Evolutionary conservation across 2,113 vertebrate species (phyloP).

Genomic region (Dermatemys mawii): DNA sequence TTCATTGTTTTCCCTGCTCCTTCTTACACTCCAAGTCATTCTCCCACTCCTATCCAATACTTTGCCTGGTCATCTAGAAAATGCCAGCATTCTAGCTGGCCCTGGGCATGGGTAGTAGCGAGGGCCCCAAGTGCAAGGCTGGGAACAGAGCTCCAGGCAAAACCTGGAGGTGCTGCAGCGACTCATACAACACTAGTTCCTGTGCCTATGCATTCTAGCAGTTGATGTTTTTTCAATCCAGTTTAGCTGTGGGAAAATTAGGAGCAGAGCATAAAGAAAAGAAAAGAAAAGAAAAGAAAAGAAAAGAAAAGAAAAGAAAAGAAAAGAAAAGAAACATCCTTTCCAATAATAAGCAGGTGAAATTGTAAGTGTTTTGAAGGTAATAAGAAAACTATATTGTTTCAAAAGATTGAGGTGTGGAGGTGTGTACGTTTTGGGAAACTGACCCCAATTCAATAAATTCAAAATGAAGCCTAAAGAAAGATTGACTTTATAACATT

Average conservation of each 20-base stretch:
- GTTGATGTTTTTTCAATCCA: background rate
- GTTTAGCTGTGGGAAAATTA: background rate
- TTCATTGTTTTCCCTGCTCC: too few relatives aligned
- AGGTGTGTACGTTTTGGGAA: background rate
- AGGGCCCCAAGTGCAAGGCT: fast-evolving
- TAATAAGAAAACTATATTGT: background rate
- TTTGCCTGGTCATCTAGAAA: background rate
- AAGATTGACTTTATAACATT: background rate
- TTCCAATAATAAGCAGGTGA: background rate
- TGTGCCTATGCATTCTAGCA: background rate
- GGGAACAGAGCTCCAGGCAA: too few relatives aligned
- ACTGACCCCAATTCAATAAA: background rate
- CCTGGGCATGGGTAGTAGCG: too few relatives aligned
- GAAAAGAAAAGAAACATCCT: background rate
- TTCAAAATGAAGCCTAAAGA: background rate
- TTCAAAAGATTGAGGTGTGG: background rate
- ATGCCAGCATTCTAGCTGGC: background rate
- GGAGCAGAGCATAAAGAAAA: background rate
- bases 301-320: too few relatives aligned
- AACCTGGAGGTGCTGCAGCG: too few relatives aligned
- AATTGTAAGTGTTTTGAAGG: background rate
- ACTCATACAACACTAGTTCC: too few relatives aligned
- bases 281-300: background rate
- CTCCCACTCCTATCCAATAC: background rate
- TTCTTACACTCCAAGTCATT: background rate